These are phyloP conservation scores for Araneus ventricosus DNA, from an alignment of 1,140 invertebrate species.

Conservation along the genomic window DNA sequence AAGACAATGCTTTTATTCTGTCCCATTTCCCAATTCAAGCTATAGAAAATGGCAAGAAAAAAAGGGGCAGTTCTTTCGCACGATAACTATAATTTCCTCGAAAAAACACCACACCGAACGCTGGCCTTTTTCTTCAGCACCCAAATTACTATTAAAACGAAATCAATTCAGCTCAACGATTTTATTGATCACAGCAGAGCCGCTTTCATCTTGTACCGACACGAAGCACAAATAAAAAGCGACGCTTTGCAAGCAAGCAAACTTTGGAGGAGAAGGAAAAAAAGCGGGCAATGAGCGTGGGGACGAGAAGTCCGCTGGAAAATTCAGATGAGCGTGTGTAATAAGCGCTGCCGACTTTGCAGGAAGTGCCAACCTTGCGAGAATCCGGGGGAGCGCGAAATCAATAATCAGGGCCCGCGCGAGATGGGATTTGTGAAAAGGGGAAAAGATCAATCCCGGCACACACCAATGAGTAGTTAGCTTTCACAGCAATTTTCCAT, in stretches of 20 bases:
- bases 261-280: neutral
- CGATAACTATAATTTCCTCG: too few species aligned
- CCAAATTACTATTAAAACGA: too few species aligned
- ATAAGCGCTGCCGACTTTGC: neutral
- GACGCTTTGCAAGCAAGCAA: neutral
- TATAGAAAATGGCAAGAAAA: too few species aligned
- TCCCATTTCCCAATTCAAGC: too few species aligned
- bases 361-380: conserved; percentile 42
- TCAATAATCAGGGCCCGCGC: conserved; percentile 49
- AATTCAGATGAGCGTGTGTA: neutral
- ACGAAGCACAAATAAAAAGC: neutral
- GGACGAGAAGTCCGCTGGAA: neutral
- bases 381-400: conserved; percentile 8
- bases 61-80: too few species aligned
- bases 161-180: too few species aligned
- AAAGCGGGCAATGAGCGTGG: neutral
- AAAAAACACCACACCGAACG: too few species aligned
- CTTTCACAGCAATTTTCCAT: conserved; percentile 31
- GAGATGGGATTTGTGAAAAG: conserved; percentile 16
- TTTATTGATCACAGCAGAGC: too few species aligned
- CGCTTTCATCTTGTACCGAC: too few species aligned
- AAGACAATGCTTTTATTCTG: too few species aligned
- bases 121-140: too few species aligned
- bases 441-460: neutral
- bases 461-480: conserved; percentile 41